Conservation (phyloP, 1,140 invertebrate genomes). For the Mycetomoellerius zeteki region DNA sequence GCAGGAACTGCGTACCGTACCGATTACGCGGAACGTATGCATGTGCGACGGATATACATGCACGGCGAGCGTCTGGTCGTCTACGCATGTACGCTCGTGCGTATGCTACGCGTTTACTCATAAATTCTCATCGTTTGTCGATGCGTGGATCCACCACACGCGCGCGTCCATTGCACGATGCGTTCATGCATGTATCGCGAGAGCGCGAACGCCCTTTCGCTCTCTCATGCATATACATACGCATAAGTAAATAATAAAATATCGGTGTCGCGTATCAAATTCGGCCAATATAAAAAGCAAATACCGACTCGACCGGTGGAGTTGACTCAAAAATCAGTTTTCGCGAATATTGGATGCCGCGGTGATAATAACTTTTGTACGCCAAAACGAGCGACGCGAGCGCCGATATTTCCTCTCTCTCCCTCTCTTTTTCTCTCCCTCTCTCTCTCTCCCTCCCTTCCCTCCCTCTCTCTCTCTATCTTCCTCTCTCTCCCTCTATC, state of each 20-base stretch:
- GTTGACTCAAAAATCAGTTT: conserved; percentile 63
- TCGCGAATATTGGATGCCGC: conserved; percentile 39
- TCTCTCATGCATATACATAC: conserved; percentile 58
- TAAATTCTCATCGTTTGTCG: conserved; percentile 57
- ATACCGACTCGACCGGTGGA: conserved; percentile 20
- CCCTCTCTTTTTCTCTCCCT: background rate
- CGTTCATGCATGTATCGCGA: background rate
- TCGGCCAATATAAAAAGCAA: conserved; percentile 59
- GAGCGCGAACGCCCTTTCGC: background rate
- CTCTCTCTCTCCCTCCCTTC: too few species aligned
- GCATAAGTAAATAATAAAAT: conserved; percentile 65
- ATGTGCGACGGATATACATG: conserved; percentile 24
- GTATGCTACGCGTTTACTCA: conserved; percentile 51
- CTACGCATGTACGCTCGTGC: conserved; percentile 17
- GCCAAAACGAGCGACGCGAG: conserved; percentile 17
- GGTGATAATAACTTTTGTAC: conserved; percentile 59
- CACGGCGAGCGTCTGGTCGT: background rate
- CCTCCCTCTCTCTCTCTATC: background rate
- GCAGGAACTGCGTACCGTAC: background rate
- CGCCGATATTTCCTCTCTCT: background rate
- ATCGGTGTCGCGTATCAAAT: conserved; percentile 59
- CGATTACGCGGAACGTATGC: conserved; percentile 43
- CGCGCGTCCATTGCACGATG: background rate
- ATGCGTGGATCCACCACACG: conserved; percentile 9
- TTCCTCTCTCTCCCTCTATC: background rate